Evolutionary conservation across 2,888 invertebrate genomes (phyloP).

Genomic region (Spodoptera exigua): DNA sequence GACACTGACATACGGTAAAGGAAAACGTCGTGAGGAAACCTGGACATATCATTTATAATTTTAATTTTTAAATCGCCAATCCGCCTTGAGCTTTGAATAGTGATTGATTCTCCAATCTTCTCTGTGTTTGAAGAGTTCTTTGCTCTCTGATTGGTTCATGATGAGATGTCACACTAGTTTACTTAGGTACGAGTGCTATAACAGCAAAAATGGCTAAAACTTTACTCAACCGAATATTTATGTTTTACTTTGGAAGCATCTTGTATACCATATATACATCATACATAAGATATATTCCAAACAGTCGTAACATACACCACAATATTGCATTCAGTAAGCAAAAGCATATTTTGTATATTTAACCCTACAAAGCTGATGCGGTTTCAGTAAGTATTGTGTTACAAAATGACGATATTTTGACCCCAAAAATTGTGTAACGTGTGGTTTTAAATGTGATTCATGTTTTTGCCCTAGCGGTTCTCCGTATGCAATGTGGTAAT

Average conservation of each 20-base stretch:
- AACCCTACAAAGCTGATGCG: slow-evolving; percentile 51
- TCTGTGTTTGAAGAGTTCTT: too few species aligned
- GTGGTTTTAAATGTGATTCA: slow-evolving; percentile 56
- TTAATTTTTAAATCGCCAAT: too few species aligned
- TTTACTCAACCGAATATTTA: too few species aligned
- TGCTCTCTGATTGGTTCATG: too few species aligned
- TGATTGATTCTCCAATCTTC: too few species aligned
- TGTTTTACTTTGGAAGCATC: background rate
- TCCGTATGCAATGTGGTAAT: slow-evolving; percentile 34
- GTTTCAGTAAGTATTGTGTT: slow-evolving; percentile 53
- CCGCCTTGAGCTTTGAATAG: too few species aligned
- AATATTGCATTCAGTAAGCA: slow-evolving; percentile 44
- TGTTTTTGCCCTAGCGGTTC: slow-evolving; percentile 45
- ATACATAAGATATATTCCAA: slow-evolving; percentile 13
- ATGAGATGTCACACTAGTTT: too few species aligned
- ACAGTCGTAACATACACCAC: slow-evolving; percentile 38
- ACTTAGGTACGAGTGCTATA: too few species aligned
- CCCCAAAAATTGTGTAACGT: slow-evolving; percentile 56
- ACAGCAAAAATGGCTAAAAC: too few species aligned
- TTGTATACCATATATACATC: slow-evolving; percentile 19
- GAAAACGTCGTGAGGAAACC: too few species aligned
- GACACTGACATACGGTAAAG: too few species aligned
- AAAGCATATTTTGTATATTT: slow-evolving; percentile 48
- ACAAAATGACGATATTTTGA: slow-evolving; percentile 55
- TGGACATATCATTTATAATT: too few species aligned